phyloP scores from a whole-genome alignment of 2,113 vertebrate species.

The Setophaga kirtlandii region DNA sequence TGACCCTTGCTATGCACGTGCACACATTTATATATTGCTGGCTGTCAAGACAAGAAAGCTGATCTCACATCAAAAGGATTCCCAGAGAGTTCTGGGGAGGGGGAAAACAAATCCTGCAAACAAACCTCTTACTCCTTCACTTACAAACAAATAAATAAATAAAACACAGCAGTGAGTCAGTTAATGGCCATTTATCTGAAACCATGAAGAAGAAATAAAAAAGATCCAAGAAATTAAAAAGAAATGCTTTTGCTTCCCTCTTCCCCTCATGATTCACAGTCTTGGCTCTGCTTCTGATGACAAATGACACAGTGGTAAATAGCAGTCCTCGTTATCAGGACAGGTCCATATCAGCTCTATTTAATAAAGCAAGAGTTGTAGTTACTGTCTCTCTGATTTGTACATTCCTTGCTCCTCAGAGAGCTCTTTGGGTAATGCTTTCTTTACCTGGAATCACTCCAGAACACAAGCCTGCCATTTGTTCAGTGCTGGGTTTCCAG shows the following conservation, averaged over 20 bases:
- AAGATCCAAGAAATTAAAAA: no score
- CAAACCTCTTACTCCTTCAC: background rate
- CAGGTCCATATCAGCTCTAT: background rate
- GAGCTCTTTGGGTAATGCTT: background rate
- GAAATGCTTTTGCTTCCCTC: background rate
- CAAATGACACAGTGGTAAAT: background rate
- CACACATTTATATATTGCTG: background rate
- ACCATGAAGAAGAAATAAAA: background rate
- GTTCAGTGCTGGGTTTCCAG: background rate
- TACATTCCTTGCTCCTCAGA: background rate
- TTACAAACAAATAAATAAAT: background rate
- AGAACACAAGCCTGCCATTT: background rate
- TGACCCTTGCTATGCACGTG: background rate
- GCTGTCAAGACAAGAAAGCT: background rate
- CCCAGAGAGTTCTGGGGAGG: background rate
- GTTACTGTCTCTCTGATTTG: background rate
- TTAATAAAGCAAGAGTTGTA: background rate
- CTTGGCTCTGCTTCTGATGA: background rate
- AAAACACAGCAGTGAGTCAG: background rate
- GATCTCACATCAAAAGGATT: background rate
- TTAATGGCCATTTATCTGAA: background rate
- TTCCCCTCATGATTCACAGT: background rate
- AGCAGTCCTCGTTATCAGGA: background rate
- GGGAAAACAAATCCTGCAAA: no score
- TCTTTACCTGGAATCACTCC: constrained; percentile 16